Conservation (phyloP, 2,888 invertebrate genomes). For the Drosophila niveifrons region DNA sequence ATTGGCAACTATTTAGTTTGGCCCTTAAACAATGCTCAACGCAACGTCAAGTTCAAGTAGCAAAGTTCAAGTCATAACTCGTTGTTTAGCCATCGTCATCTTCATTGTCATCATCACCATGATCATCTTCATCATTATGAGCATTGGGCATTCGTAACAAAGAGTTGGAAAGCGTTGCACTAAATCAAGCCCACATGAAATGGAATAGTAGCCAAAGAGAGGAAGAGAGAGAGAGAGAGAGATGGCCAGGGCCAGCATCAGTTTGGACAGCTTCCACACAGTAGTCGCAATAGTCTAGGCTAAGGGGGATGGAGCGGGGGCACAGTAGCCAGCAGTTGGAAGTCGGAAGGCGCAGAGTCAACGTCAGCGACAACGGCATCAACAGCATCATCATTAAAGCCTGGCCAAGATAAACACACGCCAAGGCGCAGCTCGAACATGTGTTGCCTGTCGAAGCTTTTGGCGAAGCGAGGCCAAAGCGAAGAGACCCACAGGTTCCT, state of each 20-base stretch:
- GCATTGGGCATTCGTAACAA: conserved; percentile 33
- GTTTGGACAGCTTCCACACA: conserved; percentile 69
- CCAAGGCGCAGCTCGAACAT: conserved; percentile 71
- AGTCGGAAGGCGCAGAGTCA: conserved; percentile 48
- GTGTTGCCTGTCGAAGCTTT: conserved; percentile 67
- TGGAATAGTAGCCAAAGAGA: conserved; percentile 10
- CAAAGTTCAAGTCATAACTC: conserved; percentile 59
- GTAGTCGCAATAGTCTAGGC: conserved; percentile 52
- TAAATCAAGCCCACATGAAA: conserved; percentile 75
- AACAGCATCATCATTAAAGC: conserved; percentile 69
- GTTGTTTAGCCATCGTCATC: conserved; percentile 23
- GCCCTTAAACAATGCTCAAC: conserved; percentile 22
- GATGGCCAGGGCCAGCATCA: conserved; percentile 61
- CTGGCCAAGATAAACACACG: conserved; percentile 73
- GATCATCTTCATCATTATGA: conserved; percentile 41
- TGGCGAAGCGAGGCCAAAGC: conserved; percentile 43
- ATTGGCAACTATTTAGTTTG: conserved; percentile 27
- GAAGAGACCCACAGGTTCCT: conserved; percentile 47
- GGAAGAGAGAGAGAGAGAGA: conserved; percentile 10
- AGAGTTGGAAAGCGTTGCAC: conserved; percentile 60
- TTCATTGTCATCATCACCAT: conserved; percentile 28
- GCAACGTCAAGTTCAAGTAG: conserved; percentile 52
- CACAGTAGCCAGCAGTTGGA: conserved; percentile 30
- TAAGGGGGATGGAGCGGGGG: neutral
- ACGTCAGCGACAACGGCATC: conserved; percentile 54